A percentile compares a stretch with the other conserved stretches of the same genome.
Conservation (phyloP, 2,113 vertebrate species). For the Lichenostomus cassidix region DNA sequence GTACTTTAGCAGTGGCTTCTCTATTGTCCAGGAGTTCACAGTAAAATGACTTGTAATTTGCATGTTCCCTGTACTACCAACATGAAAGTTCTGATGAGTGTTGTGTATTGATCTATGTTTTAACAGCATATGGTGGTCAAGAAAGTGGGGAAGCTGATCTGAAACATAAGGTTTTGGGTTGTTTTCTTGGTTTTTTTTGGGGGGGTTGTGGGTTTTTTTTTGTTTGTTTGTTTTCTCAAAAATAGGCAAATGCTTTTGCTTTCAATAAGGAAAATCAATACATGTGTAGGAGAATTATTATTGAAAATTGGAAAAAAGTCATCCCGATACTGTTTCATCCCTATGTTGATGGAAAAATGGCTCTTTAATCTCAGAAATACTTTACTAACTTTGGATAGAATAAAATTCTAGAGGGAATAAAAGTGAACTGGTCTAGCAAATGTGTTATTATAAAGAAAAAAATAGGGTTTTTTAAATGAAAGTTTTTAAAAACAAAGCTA, state of each 20-base stretch:
- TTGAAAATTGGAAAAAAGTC: not conserved
- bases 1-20: not conserved
- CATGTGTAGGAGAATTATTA: not conserved
- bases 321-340: not conserved
- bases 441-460: not conserved
- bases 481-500: not conserved
- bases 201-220: not conserved
- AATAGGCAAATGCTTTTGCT: not conserved
- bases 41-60: not conserved
- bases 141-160: not conserved
- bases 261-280: not conserved
- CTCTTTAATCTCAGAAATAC: not conserved
- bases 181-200: not conserved
- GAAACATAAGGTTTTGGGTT: not conserved
- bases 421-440: not conserved
- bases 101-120: not conserved
- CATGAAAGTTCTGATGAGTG: not conserved
- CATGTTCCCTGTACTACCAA: not conserved
- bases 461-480: not conserved
- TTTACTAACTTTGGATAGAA: not conserved
- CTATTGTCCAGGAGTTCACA: not conserved
- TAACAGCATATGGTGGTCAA: not conserved
- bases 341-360: not conserved
- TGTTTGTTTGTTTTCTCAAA: accelerated
- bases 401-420: not conserved